Base-by-base conservation (phyloP, 2,888 invertebrate genomes). In the Lasioglossum leucozonium region DNA sequence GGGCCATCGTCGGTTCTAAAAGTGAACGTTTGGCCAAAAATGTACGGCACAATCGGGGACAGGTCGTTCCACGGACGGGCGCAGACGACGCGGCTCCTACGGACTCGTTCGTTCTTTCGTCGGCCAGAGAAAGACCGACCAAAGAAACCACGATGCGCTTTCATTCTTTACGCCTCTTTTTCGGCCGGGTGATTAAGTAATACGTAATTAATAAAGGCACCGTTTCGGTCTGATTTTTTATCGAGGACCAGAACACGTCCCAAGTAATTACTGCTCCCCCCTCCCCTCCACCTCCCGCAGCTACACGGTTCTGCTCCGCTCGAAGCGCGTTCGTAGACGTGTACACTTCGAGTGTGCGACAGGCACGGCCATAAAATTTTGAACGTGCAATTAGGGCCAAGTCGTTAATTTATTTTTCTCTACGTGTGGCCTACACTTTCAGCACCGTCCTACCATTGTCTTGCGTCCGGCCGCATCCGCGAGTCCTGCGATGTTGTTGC, bases 21-120 rank as follows among this genome's bases (percentile, higher is more conserved):
- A 92, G 91, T 89, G 91, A 92, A 91, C 77, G 90, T 90, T 92
- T 91, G 80, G 75, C 86, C 84, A 84, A 91, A 91, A 92, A 89
- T 88, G 84, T 84, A 69, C 77, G 81, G 10, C 82, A 58, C 82
- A 86, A 89, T 89, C 87, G 83, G 81, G 74, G 84, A 77, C 88
- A 44, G n/a, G 42, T 22, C 18, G 72, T 8, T 65, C 22, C 2
- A 26, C 69, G 22, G 62, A 1, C 79, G 26, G 69, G 4, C 74
- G 34, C 11, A 18, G 58, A 55, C 44, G 72, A 42, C 77, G 26
- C n/a, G 72, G 10, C 37, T 74, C 55, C 58, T 80, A 72, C 26
- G 72, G 2, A 77, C n/a, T 75, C 65, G 47, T 26, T 47, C 55
- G 58, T 67, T 58, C 69, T 85, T 88, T 86, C 79, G 79, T 84